Conservation (phyloP, 2,888 invertebrate species). For the Hypsopygia costalis region DNA sequence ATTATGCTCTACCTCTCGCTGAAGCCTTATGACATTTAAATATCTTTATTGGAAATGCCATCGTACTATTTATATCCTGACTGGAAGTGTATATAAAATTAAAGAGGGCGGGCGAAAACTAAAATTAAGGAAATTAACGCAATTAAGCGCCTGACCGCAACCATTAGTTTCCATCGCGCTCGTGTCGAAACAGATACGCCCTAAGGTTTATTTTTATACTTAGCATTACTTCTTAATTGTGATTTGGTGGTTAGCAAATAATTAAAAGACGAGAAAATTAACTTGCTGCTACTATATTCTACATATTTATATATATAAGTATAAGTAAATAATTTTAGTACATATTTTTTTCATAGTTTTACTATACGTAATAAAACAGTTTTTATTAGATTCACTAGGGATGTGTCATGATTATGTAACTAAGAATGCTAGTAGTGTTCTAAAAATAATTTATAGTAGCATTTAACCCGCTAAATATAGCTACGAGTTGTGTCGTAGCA, state of each 20-base stretch:
- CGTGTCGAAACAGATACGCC: slow-evolving; percentile 3
- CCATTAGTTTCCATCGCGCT: slow-evolving; percentile 7
- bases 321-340: too few species aligned
- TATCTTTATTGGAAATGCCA: background rate
- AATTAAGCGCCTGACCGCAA: slow-evolving; percentile 11
- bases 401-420: too few species aligned
- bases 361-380: too few species aligned
- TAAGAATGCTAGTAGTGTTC: background rate
- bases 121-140: slow-evolving; percentile 18
- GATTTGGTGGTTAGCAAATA: too few species aligned
- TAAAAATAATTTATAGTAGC: slow-evolving; percentile 15
- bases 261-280: too few species aligned
- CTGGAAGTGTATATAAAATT: slow-evolving; percentile 3
- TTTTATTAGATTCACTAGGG: too few species aligned
- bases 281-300: too few species aligned
- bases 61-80: background rate
- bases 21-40: slow-evolving; percentile 10
- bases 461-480: slow-evolving; percentile 15
- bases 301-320: too few species aligned
- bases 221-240: background rate
- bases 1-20: slow-evolving; percentile 11
- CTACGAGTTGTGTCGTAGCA: slow-evolving; percentile 13
- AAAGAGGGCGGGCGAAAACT: slow-evolving; percentile 7
- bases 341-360: too few species aligned
- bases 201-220: slow-evolving; percentile 3